Base-by-base conservation (phyloP, 2,888 invertebrate species). In the Biston betularia region DNA sequence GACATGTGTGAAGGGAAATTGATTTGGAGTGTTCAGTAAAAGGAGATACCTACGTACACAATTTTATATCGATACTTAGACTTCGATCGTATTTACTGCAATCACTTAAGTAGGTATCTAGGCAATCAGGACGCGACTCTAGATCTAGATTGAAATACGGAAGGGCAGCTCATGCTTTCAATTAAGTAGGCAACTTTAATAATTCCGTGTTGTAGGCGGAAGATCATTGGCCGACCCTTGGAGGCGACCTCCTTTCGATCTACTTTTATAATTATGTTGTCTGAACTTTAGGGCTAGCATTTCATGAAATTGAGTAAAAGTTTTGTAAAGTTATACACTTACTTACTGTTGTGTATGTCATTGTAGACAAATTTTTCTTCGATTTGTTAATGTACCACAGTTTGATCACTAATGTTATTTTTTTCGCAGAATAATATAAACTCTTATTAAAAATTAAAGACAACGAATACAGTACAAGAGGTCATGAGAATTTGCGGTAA, bases 191-290 rank as follows among this genome's bases (percentile, higher is more conserved):
- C 24, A 46, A 24, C 46, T 44, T 55, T 60, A 68, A 61, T 67
- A 53, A 65, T 68, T 72, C 68, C 62, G 59, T 59, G 56, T 55
- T 63, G 54, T 38, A 66, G 48, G 57, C 69, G 71, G 71, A 73
- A 71, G 73, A 60, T 66, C 71, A 68, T 64, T 68, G 85, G 80
- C 83, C 83, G 82, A 74, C 81, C 83, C 78, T 81, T 75, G 72
- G 54, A 55, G 65, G 58, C 68, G 74, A 70, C 80, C 79, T 81
- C 78, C 68, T 66, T 63, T 55, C 42, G 38, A 40, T 9, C 56
- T 65, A 69, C 60, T 63, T 63, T 59, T 54, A 62, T 52, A 24
- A 24, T 24, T 3, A 35, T 38, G 46, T 49, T 52, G 54, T 55
- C 42, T 48, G 45, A 11, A 12, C 45, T 14, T 11, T 42, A 54